These are phyloP conservation scores for Apocheima hispidaria DNA, from an alignment of 2,888 invertebrate species.

Conservation along the genomic window DNA sequence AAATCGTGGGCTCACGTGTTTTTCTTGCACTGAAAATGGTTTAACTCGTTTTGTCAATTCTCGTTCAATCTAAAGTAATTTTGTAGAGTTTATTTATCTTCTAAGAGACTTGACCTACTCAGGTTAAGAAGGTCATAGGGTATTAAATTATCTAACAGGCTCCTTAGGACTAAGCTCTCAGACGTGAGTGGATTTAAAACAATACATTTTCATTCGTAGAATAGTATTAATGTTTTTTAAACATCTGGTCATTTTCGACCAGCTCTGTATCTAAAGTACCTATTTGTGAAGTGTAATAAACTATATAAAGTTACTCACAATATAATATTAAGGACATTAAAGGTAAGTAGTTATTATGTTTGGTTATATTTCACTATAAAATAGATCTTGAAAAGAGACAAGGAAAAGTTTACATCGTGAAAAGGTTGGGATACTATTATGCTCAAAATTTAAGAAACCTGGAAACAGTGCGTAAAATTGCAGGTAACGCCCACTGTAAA, in stretches of 20 bases:
- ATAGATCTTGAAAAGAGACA: too few relatives aligned
- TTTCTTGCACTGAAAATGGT: conserved; percentile 42
- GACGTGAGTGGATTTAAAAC: conserved; percentile 11
- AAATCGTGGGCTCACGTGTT: conserved; percentile 47
- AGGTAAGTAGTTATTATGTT: too few relatives aligned
- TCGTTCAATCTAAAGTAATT: conserved; percentile 25
- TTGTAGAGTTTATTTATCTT: conserved; percentile 26
- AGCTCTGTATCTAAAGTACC: too few relatives aligned
- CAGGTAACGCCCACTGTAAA: too few relatives aligned
- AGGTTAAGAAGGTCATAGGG: conserved; percentile 14
- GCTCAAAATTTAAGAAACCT: too few relatives aligned
- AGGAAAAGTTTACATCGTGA: too few relatives aligned
- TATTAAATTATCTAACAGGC: conserved; percentile 12
- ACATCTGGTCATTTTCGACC: background rate
- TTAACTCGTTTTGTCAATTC: conserved; percentile 44
- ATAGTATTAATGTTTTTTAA: conserved; percentile 4
- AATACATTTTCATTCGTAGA: background rate
- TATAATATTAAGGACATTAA: too few relatives aligned
- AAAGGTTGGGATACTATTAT: too few relatives aligned
- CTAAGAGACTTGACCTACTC: conserved; percentile 15
- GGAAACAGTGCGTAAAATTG: too few relatives aligned
- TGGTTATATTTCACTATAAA: too few relatives aligned
- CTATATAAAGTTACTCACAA: too few relatives aligned
- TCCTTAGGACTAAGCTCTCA: conserved; percentile 14
- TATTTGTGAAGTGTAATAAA: too few relatives aligned